These are phyloP conservation scores for Drosophila paramelanica DNA, from an alignment of 2,888 invertebrate genomes.

Conservation along the genomic window DNA sequence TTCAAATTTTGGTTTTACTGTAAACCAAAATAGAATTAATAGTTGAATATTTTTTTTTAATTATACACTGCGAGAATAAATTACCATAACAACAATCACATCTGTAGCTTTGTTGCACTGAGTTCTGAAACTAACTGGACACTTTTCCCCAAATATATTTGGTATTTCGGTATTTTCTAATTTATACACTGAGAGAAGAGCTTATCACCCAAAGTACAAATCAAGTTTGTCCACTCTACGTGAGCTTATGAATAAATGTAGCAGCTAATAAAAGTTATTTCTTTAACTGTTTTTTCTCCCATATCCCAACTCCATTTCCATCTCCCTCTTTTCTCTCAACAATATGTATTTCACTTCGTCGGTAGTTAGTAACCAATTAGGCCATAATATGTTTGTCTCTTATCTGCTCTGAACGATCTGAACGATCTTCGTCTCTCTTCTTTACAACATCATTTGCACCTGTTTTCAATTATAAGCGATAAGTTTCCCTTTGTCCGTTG, in stretches of 20 bases:
- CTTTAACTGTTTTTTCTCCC: neutral
- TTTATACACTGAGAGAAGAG: too few relatives aligned
- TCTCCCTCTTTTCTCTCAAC: neutral
- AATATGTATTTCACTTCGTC: conserved; percentile 33
- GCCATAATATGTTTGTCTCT: conserved; percentile 41
- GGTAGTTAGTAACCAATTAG: conserved; percentile 48
- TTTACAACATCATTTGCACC: conserved; percentile 60
- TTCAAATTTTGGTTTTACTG: too few relatives aligned
- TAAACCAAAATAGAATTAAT: too few relatives aligned
- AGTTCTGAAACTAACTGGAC: neutral
- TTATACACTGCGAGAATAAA: neutral
- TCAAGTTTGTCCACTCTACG: neutral
- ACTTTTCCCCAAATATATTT: too few relatives aligned
- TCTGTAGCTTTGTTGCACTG: neutral
- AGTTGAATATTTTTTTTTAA: neutral
- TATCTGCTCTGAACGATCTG: conserved; percentile 47
- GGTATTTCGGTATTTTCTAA: too few relatives aligned
- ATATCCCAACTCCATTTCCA: neutral
- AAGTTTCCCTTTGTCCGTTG: conserved; percentile 21
- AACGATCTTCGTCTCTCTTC: conserved; percentile 25
- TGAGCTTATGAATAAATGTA: conserved; percentile 23
- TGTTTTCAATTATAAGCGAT: conserved; percentile 47
- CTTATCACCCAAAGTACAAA: neutral
- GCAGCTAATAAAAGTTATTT: neutral
- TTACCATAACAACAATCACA: neutral